These are phyloP conservation scores for Camponotus fellah DNA, from an alignment of 2,888 invertebrate genomes.

Conservation along the genomic window DNA sequence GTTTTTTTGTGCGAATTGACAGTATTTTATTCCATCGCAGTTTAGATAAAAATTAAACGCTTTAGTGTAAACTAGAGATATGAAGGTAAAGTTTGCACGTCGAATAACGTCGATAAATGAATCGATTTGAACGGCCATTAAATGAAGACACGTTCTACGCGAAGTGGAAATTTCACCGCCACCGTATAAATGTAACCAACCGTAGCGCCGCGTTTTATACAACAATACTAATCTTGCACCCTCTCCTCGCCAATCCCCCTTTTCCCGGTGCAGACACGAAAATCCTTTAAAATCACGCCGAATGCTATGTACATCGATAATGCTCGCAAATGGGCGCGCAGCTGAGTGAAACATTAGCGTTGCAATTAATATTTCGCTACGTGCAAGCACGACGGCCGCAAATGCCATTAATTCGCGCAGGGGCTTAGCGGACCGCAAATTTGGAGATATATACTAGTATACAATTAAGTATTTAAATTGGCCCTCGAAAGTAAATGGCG, in stretches of 20 bases:
- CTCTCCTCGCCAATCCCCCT: slow-evolving; percentile 37
- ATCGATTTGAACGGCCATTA: slow-evolving; percentile 50
- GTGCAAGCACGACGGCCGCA: slow-evolving; percentile 50
- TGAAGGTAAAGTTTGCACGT: background rate
- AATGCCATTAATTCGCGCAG: slow-evolving; percentile 61
- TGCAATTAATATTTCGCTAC: slow-evolving; percentile 63
- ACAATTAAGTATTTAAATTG: slow-evolving; percentile 38
- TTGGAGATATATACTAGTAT: background rate
- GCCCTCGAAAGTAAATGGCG: background rate
- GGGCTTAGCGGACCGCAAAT: slow-evolving; percentile 44
- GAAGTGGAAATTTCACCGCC: slow-evolving; percentile 65
- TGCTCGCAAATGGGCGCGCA: slow-evolving; percentile 56
- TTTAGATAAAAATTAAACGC: slow-evolving; percentile 32
- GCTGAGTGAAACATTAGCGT: slow-evolving; percentile 60
- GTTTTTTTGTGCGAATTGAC: slow-evolving; percentile 32
- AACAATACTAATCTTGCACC: slow-evolving; percentile 70
- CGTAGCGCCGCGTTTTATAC: slow-evolving; percentile 58
- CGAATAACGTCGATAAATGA: slow-evolving; percentile 42
- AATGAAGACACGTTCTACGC: slow-evolving; percentile 59
- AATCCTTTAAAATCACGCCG: slow-evolving; percentile 65
- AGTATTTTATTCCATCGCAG: slow-evolving; percentile 9
- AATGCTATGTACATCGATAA: slow-evolving; percentile 60
- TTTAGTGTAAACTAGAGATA: slow-evolving; percentile 21
- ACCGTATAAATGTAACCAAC: slow-evolving; percentile 63
- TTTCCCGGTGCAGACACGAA: slow-evolving; percentile 52